phyloP scores from a whole-genome alignment of 2,888 invertebrate genomes.

The Dilophus febrilis region DNA sequence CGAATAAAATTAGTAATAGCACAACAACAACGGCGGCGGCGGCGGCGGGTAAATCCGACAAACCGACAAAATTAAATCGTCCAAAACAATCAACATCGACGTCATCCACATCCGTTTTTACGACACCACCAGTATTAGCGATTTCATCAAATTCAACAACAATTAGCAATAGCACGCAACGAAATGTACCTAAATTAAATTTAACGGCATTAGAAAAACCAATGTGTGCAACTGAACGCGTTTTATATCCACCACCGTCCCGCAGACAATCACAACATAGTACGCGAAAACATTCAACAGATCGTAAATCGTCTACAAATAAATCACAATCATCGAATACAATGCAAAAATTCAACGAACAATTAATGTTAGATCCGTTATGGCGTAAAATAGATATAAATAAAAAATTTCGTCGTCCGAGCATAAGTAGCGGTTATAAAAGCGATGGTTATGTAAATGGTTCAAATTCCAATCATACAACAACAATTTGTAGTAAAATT shows the following conservation, averaged over 20 bases:
- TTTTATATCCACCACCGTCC: constrained; percentile 59
- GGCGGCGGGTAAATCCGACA: no score
- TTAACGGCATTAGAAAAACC: constrained; percentile 47
- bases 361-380: constrained; percentile 38
- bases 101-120: constrained; percentile 18
- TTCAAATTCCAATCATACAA: constrained; percentile 12
- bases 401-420: constrained; percentile 39
- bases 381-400: constrained; percentile 48
- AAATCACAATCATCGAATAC: constrained; percentile 17
- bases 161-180: constrained; percentile 30
- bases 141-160: constrained; percentile 31
- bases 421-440: constrained; percentile 42
- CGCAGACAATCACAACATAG: constrained; percentile 37
- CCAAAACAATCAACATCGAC: no score
- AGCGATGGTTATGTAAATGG: constrained; percentile 31
- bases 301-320: no score
- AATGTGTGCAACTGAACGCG: constrained; percentile 55
- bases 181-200: constrained; percentile 35
- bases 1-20: not conserved
- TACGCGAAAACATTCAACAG: constrained; percentile 37
- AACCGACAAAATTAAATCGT: no score
- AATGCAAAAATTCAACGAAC: constrained; percentile 11
- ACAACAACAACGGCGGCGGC: not conserved
- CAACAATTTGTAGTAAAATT: constrained; percentile 31
- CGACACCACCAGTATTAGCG: no score